A percentile compares a stretch with the other conserved stretches of the same genome.
Conservation (phyloP, 2,888 invertebrate species). For the Isotomurus palustris region DNA sequence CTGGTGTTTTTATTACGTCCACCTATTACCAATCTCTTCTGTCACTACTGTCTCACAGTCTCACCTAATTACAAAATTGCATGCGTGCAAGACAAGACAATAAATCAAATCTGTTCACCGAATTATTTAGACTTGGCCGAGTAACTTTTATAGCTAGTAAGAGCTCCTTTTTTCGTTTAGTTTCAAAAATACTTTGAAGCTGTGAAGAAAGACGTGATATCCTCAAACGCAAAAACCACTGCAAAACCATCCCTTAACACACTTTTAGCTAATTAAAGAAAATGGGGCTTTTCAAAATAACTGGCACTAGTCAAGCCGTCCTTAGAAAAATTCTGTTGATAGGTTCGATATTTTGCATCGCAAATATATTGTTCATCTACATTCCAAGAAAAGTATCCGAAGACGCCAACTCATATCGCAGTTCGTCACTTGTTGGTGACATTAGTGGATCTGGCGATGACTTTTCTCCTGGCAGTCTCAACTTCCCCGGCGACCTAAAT, state of each 20-base stretch:
- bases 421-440: neutral
- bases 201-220: no score
- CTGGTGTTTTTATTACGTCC: no score
- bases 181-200: neutral
- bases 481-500: slow-evolving; percentile 4
- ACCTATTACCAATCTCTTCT: no score
- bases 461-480: neutral
- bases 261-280: no score
- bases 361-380: neutral
- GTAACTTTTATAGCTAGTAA: neutral
- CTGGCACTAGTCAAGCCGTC: neutral
- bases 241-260: no score
- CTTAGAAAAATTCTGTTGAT: neutral
- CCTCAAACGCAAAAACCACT: neutral
- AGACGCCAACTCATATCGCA: neutral
- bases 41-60: no score
- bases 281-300: neutral
- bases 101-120: no score
- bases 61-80: no score
- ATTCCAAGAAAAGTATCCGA: neutral
- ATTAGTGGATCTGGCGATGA: neutral
- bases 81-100: no score
- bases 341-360: neutral
- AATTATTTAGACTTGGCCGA: neutral
- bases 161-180: neutral